Evolutionary conservation across 1,140 invertebrate genomes (phyloP), one percentile per base, ranked within the genome.

Genomic region (Phthorimaea operculella): DNA sequence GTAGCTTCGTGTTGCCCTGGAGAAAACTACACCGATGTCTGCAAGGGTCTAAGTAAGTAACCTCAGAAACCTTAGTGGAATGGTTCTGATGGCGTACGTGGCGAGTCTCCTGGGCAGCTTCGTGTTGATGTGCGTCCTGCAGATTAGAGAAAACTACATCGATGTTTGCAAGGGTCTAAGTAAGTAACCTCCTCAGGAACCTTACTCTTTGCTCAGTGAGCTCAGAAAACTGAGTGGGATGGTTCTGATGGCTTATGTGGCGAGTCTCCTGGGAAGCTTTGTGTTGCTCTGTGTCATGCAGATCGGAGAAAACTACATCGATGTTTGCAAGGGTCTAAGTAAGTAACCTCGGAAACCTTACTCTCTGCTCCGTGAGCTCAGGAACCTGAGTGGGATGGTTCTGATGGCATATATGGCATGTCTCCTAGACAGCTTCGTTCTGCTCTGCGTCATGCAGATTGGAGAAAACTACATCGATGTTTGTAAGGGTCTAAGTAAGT

Each of bases 321-420:
- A 12, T 0, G 11, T 12, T 2, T 74, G 72, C 45, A 34, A 66
- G 8, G n/a, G 33, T 15, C 18, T 72, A 8, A 60, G 72, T 75
- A 68, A 72, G 60, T 67, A 49, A 39, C 49, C 15, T 16, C 33
- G 44, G n/a, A n/a, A 49, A 49, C 16, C 47, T n/a, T n/a, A n/a
- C n/a, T n/a, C n/a, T n/a, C n/a, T n/a, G n/a, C n/a, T n/a, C n/a
- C n/a, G n/a, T n/a, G n/a, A n/a, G n/a, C n/a, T n/a, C n/a, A n/a
- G n/a, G n/a, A n/a, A n/a, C 16, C 47, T n/a, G n/a, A 49, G 47
- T 21, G 47, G 47, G 9, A 18, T 49, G 18, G 47, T 49, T 3
- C 16, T 49, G 16, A 49, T 49, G 18, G 15, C 47, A 7, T 49
- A 49, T 49, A n/a, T 49, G 4, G 16, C 14, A 6, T 18, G 47